A percentile compares a stretch with the other conserved stretches of the same genome.
These are phyloP conservation scores for Uloborus plumipes DNA, from an alignment of 2,888 invertebrate genomes.

Conservation along the genomic window DNA sequence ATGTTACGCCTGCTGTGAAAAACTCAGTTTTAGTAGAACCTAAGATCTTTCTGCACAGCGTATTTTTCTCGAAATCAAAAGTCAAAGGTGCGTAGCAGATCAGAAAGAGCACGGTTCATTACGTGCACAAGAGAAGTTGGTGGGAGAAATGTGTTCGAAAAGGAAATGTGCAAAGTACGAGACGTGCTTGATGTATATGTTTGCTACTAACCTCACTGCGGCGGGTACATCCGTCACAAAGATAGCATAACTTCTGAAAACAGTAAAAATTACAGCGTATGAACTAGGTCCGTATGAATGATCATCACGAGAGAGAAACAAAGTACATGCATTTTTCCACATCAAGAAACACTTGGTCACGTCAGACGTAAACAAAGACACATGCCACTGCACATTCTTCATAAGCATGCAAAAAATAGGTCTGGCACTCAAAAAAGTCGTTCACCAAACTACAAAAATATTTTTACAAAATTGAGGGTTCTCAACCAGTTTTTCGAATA, in stretches of 20 bases:
- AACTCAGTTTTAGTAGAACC: too few species aligned
- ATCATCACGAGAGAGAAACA: constrained; percentile 40
- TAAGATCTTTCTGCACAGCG: too few species aligned
- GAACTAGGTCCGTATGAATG: constrained; percentile 13
- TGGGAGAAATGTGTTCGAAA: too few species aligned
- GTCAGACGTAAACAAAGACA: constrained; percentile 17
- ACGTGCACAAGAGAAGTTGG: too few species aligned
- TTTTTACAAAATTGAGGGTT: too few species aligned
- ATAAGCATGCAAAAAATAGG: constrained; percentile 58
- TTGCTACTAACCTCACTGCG: constrained; percentile 55
- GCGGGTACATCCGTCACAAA: constrained; percentile 47
- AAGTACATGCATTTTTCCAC: constrained; percentile 60
- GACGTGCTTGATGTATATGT: constrained; percentile 41
- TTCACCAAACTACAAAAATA: constrained; percentile 4
- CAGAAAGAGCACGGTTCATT: too few species aligned
- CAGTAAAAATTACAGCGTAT: constrained; percentile 51
- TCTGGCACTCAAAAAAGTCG: constrained; percentile 19
- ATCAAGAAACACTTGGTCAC: constrained; percentile 41
- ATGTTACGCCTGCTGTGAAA: too few species aligned
- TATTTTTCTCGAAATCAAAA: too few species aligned
- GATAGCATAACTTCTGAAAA: constrained; percentile 60
- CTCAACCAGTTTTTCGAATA: too few species aligned
- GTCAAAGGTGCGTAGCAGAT: too few species aligned
- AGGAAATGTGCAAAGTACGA: too few species aligned
- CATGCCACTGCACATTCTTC: constrained; percentile 42